Evolutionary conservation across 2,797 vertebrate genomes (phyloP), one percentile per base, ranked within the genome.

Genomic region (Tragelaphus oryx): DNA sequence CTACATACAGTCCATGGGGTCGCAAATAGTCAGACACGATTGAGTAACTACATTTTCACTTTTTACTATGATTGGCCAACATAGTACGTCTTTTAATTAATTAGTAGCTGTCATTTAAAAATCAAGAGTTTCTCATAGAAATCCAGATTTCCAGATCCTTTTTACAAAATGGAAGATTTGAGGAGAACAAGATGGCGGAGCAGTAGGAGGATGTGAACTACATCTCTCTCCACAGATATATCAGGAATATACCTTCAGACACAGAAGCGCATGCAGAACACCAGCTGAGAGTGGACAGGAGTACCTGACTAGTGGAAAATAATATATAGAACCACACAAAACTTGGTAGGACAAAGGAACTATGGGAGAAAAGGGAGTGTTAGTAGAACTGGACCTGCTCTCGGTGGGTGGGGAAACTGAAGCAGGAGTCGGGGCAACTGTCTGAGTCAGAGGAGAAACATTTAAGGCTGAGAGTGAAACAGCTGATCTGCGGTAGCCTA

Each of bases 41-140:
- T 37, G 65, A 68, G n/a, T 33, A 37, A 68, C 18, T 68, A 37
- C n/a, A 6, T 68, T 68, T 68, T 37, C 0, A 0, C n/a, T 68
- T 68, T 68, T 68, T 33, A 68, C 33, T 68, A 41, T 24, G 17
- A 65, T 65, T 24, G 22, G 6, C 48, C 33, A 41, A 26, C 30
- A 46, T 4, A 8, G 9, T 65, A 3, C 46, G 44, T 84, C 81
- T 87, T 30, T 84, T 86, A 65, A 52, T 78, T 60, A 60, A 46
- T 75, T 62, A 82, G 13, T 54, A 44, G 24, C 26, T n/a, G 17
- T 8, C 4, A n/a, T 81, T 89, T 91, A 80, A 65, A 96, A 62
- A 48, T 20, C 11, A 55, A 22, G 37, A 82, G 18, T 75, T 60
- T 57, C 48, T 87, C 59, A 68, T 0, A 86, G 33, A 83, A 92